Conservation (phyloP, 2,888 invertebrate genomes). For the Glyphotaelius pellucidus region DNA sequence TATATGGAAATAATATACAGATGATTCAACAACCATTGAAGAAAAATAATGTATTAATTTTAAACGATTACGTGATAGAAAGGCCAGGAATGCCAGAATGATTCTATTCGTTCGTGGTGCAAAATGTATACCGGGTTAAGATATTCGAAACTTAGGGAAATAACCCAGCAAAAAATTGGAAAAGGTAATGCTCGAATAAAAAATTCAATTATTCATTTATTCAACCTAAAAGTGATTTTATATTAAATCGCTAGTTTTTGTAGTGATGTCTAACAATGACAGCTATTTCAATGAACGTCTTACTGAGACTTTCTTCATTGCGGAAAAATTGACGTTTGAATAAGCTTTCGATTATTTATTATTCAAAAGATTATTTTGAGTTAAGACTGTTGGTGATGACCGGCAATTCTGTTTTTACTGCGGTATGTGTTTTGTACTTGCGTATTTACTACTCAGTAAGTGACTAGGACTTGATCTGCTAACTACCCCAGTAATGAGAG, state of each 20-base stretch:
- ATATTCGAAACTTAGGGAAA: neutral
- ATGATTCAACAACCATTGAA: conserved; percentile 6
- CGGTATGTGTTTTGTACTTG: no score
- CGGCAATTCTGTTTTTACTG: no score
- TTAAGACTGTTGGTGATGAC: neutral
- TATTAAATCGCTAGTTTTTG: neutral
- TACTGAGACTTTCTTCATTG: neutral
- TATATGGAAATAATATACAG: neutral
- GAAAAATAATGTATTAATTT: conserved; percentile 10
- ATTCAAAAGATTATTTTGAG: neutral
- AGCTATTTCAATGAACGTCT: neutral
- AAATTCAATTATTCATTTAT: neutral
- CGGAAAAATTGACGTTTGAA: neutral
- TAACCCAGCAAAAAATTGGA: neutral
- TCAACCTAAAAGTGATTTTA: neutral
- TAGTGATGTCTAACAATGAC: neutral
- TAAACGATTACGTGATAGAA: conserved; percentile 27
- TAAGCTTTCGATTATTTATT: neutral
- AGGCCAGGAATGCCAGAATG: neutral
- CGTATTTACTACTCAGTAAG: neutral
- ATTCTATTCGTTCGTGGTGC: neutral
- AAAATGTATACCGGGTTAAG: neutral
- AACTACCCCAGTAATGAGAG: neutral
- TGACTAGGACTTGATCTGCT: neutral
- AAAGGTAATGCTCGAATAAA: neutral